phyloP scores from a whole-genome alignment of 64 coral and sea anemone species.

The Dendronephthya gigantea region DNA sequence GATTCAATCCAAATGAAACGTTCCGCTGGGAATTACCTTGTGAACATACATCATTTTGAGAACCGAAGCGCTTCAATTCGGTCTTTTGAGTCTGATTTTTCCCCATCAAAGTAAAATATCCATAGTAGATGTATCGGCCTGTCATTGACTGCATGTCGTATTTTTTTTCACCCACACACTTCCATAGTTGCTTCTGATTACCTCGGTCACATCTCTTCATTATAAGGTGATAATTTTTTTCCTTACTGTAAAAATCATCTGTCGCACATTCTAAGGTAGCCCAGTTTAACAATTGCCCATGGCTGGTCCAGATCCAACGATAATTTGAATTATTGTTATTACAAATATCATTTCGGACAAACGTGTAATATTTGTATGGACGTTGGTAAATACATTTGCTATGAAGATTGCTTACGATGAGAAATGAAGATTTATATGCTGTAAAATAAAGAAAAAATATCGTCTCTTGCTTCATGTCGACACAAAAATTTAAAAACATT shows the following conservation, averaged over 20 bases:
- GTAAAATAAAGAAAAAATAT: not conserved
- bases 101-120: no score
- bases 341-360: not conserved
- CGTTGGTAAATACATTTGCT: not conserved
- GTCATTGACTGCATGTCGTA: no score
- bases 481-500: not conserved
- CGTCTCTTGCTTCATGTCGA: not conserved
- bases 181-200: not conserved
- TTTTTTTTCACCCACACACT: no score
- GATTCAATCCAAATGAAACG: no score
- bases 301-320: not conserved
- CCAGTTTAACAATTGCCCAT: not conserved
- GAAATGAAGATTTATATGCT: not conserved
- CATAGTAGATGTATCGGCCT: no score
- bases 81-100: no score
- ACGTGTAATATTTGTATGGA: not conserved
- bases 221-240: not conserved
- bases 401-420: not conserved
- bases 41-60: no score
- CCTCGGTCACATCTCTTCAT: not conserved
- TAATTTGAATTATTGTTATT: no score
- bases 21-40: not conserved
- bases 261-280: not conserved
- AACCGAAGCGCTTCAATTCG: no score
- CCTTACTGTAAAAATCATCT: not conserved